Percentiles rank a stretch among this genome's conserved stretches.
phyloP scores from a whole-genome alignment of 2,797 vertebrate species.

The Notoglanidium macrostoma region DNA sequence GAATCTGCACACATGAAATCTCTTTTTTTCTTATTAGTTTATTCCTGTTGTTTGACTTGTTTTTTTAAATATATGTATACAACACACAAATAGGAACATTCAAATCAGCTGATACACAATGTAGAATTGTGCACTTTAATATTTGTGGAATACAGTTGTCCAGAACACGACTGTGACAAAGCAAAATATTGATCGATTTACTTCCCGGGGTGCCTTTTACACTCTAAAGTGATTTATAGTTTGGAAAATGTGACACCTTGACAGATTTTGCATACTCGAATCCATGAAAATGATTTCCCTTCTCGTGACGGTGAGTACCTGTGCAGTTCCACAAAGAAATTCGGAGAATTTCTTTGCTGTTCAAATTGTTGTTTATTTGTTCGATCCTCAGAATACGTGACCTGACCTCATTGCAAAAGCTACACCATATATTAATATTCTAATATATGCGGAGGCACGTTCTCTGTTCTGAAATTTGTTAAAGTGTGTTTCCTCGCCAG shows the following conservation, averaged over 20 bases:
- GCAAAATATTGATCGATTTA: not conserved
- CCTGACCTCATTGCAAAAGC: conserved; percentile 48
- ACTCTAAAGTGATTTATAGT: not conserved
- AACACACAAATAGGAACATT: not conserved
- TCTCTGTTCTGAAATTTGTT: conserved; percentile 50
- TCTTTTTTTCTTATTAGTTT: not conserved
- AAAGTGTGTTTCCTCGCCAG: not conserved
- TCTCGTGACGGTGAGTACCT: conserved; percentile 66
- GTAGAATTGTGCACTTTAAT: not conserved
- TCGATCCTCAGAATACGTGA: conserved; percentile 12
- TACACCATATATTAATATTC: conserved; percentile 70
- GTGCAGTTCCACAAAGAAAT: conserved; percentile 66
- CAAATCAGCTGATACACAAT: not conserved
- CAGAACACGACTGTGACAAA: not conserved
- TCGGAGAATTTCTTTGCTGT: conserved; percentile 67
- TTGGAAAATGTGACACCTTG: not conserved
- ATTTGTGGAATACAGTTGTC: not conserved
- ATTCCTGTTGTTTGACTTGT: not conserved
- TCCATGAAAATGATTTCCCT: not conserved
- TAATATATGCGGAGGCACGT: conserved; percentile 69
- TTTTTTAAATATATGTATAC: not conserved
- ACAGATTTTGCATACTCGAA: no score
- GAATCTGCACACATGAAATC: not conserved
- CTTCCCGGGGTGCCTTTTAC: not conserved
- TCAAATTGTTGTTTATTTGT: conserved; percentile 39